Evolutionary conservation across 2,888 invertebrate genomes (phyloP).

Genomic region (Drosophila niveifrons): DNA sequence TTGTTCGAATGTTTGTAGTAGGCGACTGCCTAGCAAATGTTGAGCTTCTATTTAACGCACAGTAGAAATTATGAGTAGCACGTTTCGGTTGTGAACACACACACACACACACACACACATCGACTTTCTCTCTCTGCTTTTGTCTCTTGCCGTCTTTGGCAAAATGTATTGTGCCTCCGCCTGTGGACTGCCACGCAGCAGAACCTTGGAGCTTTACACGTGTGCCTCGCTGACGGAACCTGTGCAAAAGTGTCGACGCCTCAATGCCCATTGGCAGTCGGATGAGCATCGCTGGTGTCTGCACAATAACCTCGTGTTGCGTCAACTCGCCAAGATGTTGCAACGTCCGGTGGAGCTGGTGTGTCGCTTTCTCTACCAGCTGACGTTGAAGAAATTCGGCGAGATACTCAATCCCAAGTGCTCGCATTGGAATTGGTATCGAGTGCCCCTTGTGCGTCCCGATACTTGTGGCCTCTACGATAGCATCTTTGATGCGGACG

Average conservation of each 20-base stretch:
- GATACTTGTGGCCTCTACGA: constrained; percentile 51
- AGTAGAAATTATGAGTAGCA: too few relatives aligned
- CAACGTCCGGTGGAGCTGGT: constrained; percentile 27
- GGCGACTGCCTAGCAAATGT: not conserved
- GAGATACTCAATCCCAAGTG: constrained; percentile 45
- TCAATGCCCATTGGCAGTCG: constrained; percentile 15
- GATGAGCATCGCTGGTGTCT: constrained; percentile 45
- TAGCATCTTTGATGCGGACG: constrained; percentile 45
- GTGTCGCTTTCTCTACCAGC: constrained; percentile 38
- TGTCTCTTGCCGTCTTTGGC: not conserved
- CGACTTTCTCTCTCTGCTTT: constrained; percentile 5
- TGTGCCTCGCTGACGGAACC: constrained; percentile 19
- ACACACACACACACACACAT: not conserved
- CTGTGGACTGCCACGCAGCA: constrained; percentile 26
- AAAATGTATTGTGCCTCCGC: constrained; percentile 35
- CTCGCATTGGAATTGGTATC: constrained; percentile 37
- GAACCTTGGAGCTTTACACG: constrained; percentile 9
- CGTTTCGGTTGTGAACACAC: constrained; percentile 14
- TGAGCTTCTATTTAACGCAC: not conserved
- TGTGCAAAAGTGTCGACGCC: constrained; percentile 9
- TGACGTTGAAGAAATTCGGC: constrained; percentile 49
- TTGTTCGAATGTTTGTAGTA: not conserved
- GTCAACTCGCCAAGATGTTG: constrained; percentile 18
- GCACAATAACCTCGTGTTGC: constrained; percentile 22
- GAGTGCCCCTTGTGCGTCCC: constrained; percentile 45